These are phyloP conservation scores for Drosophila lacicola DNA, from an alignment of 2,888 invertebrate genomes.

Conservation along the genomic window DNA sequence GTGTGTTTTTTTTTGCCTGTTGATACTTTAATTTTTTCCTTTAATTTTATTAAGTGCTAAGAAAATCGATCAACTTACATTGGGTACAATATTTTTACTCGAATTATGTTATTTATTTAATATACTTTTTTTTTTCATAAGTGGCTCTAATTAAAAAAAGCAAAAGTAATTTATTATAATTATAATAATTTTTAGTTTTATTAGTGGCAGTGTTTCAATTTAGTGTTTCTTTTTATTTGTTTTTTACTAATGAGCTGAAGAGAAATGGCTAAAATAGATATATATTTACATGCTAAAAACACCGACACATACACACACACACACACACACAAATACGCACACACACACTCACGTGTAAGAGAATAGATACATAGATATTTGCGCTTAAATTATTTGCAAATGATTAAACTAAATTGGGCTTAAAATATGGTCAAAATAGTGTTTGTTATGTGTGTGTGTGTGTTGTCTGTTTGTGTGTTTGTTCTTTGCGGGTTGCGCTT, in stretches of 20 bases:
- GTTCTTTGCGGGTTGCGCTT: conserved; percentile 53
- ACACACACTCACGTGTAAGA: conserved; percentile 8
- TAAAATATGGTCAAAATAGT: conserved; percentile 57
- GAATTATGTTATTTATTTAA: conserved; percentile 38
- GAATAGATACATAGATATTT: conserved; percentile 37
- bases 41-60: conserved; percentile 35
- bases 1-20: conserved; percentile 1
- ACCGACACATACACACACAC: conserved; percentile 5
- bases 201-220: conserved; percentile 48
- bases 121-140: conserved; percentile 20
- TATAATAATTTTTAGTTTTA: conserved; percentile 20
- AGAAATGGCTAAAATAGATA: conserved; percentile 41
- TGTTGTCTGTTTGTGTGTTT: conserved; percentile 27
- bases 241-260: conserved; percentile 30
- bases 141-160: conserved; percentile 47
- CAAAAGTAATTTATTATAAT: conserved; percentile 40
- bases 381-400: conserved; percentile 64
- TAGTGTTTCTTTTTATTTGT: conserved; percentile 13
- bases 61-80: conserved; percentile 48
- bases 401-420: conserved; percentile 69
- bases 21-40: conserved; percentile 43
- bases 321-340: conserved; percentile 12
- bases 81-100: conserved; percentile 42
- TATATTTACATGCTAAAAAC: conserved; percentile 51
- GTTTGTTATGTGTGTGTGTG: conserved; percentile 1